Percentiles rank a stretch among this genome's conserved stretches.
phyloP scores from a whole-genome alignment of 2,113 vertebrate genomes.

The Pungitius pungitius region DNA sequence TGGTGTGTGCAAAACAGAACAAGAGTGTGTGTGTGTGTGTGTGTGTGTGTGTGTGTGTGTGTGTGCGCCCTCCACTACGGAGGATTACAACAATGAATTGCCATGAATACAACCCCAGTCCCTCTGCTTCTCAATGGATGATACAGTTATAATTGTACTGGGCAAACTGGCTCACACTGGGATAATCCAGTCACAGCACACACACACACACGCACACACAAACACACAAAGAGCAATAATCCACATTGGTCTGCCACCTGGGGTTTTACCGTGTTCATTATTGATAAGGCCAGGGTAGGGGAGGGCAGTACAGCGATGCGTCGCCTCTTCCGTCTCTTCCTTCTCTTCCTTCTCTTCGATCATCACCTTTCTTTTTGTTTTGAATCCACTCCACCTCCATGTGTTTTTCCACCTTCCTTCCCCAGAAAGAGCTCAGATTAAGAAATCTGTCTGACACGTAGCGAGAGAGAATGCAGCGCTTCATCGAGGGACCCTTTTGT shows the following conservation, averaged over 20 bases:
- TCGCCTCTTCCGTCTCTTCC: neutral
- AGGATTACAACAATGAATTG: constrained; percentile 18
- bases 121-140: constrained; percentile 28
- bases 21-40: neutral
- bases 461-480: neutral
- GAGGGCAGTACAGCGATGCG: neutral
- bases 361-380: neutral
- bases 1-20: neutral
- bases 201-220: constrained; percentile 29
- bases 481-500: neutral
- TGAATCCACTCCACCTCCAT: no score
- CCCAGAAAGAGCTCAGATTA: neutral
- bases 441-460: neutral
- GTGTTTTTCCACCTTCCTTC: neutral
- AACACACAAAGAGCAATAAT: constrained; percentile 42
- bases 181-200: constrained; percentile 51
- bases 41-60: constrained; percentile 8
- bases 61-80: neutral
- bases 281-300: constrained; percentile 47
- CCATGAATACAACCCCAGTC: constrained; percentile 23
- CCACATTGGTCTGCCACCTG: constrained; percentile 50
- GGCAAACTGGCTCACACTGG: constrained; percentile 55
- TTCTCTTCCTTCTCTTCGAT: neutral
- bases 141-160: constrained; percentile 64
- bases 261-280: constrained; percentile 56